Percentiles rank a stretch among this genome's conserved stretches.
Evolutionary conservation across 1,140 invertebrate species (phyloP).

Genomic region (Apocrypta bakeri): DNA sequence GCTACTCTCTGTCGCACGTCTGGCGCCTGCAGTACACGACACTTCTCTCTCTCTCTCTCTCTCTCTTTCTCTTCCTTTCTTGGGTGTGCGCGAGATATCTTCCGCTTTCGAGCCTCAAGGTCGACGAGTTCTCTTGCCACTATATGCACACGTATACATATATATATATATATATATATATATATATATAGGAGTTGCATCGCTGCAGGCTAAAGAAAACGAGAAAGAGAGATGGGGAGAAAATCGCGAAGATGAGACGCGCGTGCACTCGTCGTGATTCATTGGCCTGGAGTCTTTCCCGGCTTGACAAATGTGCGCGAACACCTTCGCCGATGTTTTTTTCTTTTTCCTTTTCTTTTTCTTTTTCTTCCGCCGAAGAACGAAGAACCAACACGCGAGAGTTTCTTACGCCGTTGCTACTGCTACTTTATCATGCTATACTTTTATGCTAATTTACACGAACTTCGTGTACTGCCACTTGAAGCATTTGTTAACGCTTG

Average conservation of each 20-base stretch:
- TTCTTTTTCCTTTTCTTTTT: neutral
- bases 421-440: slow-evolving; percentile 6
- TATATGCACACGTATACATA: neutral
- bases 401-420: neutral
- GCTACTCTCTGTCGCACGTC: slow-evolving; percentile 14
- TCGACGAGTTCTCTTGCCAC: neutral
- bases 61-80: neutral
- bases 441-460: neutral
- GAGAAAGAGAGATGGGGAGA: slow-evolving; percentile 14
- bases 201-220: neutral
- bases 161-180: too few species aligned
- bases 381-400: neutral
- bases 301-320: neutral
- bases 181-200: neutral
- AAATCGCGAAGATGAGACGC: slow-evolving; percentile 78
- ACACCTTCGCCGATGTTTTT: neutral
- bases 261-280: slow-evolving; percentile 73
- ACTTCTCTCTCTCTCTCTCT: slow-evolving; percentile 10
- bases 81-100: slow-evolving; percentile 9
- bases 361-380: neutral
- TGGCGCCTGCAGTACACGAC: slow-evolving; percentile 17
- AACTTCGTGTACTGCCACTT: neutral
- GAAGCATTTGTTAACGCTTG: neutral
- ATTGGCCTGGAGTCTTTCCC: neutral
- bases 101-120: slow-evolving; percentile 18